Percentiles rank a stretch among this genome's conserved stretches.
Conservation (phyloP, 2,888 invertebrate species). For the Carcina quercana region DNA sequence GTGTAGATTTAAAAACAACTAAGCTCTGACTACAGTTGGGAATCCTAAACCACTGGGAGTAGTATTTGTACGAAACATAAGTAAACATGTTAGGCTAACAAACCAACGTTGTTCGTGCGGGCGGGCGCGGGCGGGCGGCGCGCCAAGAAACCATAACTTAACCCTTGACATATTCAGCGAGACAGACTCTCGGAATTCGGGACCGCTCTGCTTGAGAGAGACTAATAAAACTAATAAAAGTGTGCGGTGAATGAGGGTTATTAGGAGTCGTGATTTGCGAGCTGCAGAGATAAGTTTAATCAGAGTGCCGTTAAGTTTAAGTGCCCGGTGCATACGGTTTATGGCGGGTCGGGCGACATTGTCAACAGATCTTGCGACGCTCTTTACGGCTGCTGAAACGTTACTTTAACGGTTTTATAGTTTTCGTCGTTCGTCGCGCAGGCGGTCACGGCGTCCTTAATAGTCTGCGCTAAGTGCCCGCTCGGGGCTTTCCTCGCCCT, state of each 20-base stretch:
- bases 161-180: constrained; percentile 27
- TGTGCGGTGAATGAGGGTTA: constrained; percentile 38
- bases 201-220: constrained; percentile 13
- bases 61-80: constrained; percentile 27
- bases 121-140: constrained; percentile 26
- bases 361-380: constrained; percentile 73
- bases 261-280: constrained; percentile 57
- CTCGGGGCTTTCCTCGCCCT: constrained; percentile 60
- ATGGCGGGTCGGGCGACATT: constrained; percentile 68
- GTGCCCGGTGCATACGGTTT: constrained; percentile 70
- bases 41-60: constrained; percentile 24
- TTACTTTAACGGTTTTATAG: constrained; percentile 74
- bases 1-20: constrained; percentile 39
- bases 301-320: constrained; percentile 71
- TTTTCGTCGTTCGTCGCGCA: constrained; percentile 69
- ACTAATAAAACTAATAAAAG: constrained; percentile 6
- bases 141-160: constrained; percentile 40
- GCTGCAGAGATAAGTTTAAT: constrained; percentile 67
- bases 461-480: constrained; percentile 70
- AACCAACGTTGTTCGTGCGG: too few relatives aligned
- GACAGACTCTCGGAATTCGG: constrained; percentile 18
- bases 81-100: constrained; percentile 37
- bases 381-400: constrained; percentile 73
- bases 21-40: constrained; percentile 22
- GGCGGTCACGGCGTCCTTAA: constrained; percentile 69